These are phyloP conservation scores for Triplophysa dalaica DNA, from an alignment of 2,113 vertebrate species.

Conservation along the genomic window DNA sequence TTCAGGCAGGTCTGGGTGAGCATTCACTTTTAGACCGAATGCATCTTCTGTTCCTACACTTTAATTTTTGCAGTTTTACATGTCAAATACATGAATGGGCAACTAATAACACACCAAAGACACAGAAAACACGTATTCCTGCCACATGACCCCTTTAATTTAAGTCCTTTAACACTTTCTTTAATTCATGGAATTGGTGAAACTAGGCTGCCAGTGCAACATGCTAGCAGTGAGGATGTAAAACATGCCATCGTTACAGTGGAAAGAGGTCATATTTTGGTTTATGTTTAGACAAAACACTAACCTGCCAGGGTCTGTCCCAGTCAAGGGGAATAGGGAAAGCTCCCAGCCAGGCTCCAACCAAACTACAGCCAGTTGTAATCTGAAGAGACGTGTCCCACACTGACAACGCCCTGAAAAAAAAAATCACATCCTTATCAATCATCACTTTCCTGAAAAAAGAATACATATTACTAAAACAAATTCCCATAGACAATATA, in stretches of 20 bases:
- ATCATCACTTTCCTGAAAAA: neutral
- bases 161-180: neutral
- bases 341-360: conserved; percentile 91
- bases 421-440: conserved; percentile 7
- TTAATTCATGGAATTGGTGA: neutral
- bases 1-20: no score
- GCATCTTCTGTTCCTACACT: no score
- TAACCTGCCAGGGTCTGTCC: conserved; percentile 97
- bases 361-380: conserved; percentile 81
- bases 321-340: conserved; percentile 96
- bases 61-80: no score
- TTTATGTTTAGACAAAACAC: conserved; percentile 42
- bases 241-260: neutral
- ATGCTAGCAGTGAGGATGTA: neutral
- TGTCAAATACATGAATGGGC: no score
- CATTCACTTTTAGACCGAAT: no score
- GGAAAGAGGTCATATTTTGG: neutral
- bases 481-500: neutral
- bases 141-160: neutral
- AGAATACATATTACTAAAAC: neutral
- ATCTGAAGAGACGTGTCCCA: conserved; percentile 96
- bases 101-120: no score
- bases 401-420: conserved; percentile 83
- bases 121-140: no score
- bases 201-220: neutral